Evolutionary conservation across 1,140 invertebrate genomes (phyloP), one percentile per base, ranked within the genome.

Genomic region (Macrotrachela quadricornifera): DNA sequence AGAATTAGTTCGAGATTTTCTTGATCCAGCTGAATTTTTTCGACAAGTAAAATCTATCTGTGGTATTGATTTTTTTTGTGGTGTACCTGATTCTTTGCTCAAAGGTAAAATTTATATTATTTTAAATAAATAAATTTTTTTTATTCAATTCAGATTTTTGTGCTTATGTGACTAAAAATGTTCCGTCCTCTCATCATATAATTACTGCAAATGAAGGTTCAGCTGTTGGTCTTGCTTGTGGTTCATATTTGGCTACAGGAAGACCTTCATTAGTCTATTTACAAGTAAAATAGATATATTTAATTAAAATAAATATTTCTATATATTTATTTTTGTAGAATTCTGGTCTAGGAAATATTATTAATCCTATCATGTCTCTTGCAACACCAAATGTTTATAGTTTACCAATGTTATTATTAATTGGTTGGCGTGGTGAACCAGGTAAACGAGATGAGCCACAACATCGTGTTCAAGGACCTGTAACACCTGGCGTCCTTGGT

Each of bases 391-490:
- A 65, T 47, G 70, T 73, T 3, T 73, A 71, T 55, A 67, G 63
- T 56, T 67, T 73, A 16, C 71, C 71, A 8, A 66, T 73, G 62
- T 57, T 73, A 6, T 55, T 73, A n/a, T 59, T 73, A 48, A 64
- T 73, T 57, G 71, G 71, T 15, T 73, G 71, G 71, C 41, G 71
- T 56, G 66, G 70, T 11, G 67, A 72, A 58, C 70, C 71, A 49
- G 71, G 71, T n/a, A 71, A 72, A 56, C 51, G 69, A 53, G 71
- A 73, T 61, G 71, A 73, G 57, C 71, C 71, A 46, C 71, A 73
- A 51, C 71, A 73, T 56, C 48, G 57, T 38, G 60, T 67, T 13
- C 71, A 73, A 58, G 71, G 71, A 37, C 64, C 67, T 56, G 63
- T 66, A 14, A 72, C 71, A 44, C 64, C 67, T 41, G 63, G 64